A percentile compares a stretch with the other conserved stretches of the same genome.
Evolutionary conservation across 2,113 vertebrate species (phyloP).

Genomic region (Notarius quadriscutis): DNA sequence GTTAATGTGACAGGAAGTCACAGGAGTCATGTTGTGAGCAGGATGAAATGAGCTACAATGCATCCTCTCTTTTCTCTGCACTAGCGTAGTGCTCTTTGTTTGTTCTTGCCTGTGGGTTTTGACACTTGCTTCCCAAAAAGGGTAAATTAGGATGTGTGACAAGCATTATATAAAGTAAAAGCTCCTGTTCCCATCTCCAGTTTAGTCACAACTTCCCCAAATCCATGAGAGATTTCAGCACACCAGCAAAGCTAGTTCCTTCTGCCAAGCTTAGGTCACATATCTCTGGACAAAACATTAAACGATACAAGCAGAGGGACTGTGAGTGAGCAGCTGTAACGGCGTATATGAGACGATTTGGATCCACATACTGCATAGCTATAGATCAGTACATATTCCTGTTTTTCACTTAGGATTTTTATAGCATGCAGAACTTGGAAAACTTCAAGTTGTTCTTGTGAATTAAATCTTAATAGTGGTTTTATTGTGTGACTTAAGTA

Average conservation of each 20-base stretch:
- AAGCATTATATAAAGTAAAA: slow-evolving; percentile 70
- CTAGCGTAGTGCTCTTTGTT: slow-evolving; percentile 56
- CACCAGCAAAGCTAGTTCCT: slow-evolving; percentile 66
- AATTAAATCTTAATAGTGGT: neutral
- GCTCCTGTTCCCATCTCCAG: slow-evolving; percentile 73
- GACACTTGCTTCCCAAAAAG: slow-evolving; percentile 74
- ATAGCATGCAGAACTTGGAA: neutral
- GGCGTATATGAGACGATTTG: neutral
- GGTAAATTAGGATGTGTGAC: slow-evolving; percentile 78
- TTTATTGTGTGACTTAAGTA: neutral
- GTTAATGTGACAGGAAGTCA: slow-evolving; percentile 3
- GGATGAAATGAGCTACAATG: slow-evolving; percentile 46
- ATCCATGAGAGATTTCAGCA: slow-evolving; percentile 72
- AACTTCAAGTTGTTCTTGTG: neutral
- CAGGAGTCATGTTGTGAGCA: slow-evolving; percentile 21
- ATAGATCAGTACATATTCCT: slow-evolving; percentile 3
- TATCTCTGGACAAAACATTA: slow-evolving; percentile 29
- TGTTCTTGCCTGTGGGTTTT: slow-evolving; percentile 54
- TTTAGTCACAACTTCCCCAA: slow-evolving; percentile 79
- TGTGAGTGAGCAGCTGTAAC: slow-evolving; percentile 19
- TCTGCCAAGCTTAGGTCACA: slow-evolving; percentile 57
- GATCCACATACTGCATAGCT: neutral
- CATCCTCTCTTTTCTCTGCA: slow-evolving; percentile 29
- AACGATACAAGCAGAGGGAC: slow-evolving; percentile 11
- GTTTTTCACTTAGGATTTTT: neutral